Conservation (phyloP, 2,113 vertebrate genomes). For the Azemiops feae region DNA sequence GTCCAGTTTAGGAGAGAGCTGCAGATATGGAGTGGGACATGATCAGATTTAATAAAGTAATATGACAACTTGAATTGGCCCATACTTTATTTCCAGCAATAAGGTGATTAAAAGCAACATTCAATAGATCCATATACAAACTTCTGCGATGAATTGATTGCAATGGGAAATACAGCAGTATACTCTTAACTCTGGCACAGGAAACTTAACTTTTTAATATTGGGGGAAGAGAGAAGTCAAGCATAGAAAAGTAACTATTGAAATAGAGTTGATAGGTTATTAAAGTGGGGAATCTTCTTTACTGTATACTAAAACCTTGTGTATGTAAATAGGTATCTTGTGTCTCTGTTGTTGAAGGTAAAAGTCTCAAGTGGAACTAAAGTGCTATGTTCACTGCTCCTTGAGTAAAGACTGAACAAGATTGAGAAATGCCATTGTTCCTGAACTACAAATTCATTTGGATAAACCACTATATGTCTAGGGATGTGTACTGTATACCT, state of each 20-base stretch:
- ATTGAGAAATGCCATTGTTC: not conserved
- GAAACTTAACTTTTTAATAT: not conserved
- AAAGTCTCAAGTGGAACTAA: fast-evolving
- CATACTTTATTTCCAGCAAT: not conserved
- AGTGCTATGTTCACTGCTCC: not conserved
- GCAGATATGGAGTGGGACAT: not conserved
- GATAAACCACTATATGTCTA: not conserved
- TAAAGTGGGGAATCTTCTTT: not conserved
- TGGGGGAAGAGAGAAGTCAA: fast-evolving
- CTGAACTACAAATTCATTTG: not conserved
- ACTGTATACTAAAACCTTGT: not conserved
- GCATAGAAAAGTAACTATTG: not conserved
- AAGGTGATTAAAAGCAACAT: not conserved
- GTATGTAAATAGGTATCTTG: not conserved
- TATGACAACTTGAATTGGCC: not conserved
- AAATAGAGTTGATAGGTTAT: fast-evolving
- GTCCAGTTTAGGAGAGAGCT: not conserved
- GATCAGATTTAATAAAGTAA: not conserved
- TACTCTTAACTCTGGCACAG: not conserved
- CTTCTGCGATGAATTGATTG: not conserved
- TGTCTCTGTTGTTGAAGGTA: not conserved
- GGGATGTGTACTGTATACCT: not conserved
- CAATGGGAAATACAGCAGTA: not conserved
- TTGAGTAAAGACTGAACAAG: fast-evolving
- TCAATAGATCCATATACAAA: not conserved